Evolutionary conservation across 1,140 invertebrate species (phyloP).

Genomic region (Triops cancriformis): DNA sequence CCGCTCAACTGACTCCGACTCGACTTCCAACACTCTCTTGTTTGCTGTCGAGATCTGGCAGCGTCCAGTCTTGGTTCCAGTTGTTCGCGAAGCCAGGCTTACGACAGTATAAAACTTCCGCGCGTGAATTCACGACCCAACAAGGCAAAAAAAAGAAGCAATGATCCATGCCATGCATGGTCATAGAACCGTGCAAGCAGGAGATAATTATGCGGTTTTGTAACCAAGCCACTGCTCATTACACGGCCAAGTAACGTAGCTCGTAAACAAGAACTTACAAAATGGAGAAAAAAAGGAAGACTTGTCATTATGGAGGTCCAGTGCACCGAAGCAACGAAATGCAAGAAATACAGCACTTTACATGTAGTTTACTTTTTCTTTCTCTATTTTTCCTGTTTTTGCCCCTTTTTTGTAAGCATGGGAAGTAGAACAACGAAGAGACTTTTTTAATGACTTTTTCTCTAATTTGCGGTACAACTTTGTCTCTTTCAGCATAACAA

Average conservation of each 20-base stretch:
- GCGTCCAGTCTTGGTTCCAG: neutral
- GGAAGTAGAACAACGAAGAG: too few species aligned
- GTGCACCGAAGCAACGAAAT: too few species aligned
- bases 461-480: too few species aligned
- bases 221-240: slow-evolving; percentile 6
- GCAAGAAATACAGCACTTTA: too few species aligned
- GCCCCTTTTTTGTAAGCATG: too few species aligned
- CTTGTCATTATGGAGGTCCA: too few species aligned
- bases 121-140: neutral
- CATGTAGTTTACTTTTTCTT: too few species aligned
- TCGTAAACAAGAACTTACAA: neutral
- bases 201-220: slow-evolving; percentile 6
- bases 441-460: too few species aligned
- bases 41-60: neutral
- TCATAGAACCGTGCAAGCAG: neutral
- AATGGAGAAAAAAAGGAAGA: neutral
- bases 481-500: too few species aligned
- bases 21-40: neutral
- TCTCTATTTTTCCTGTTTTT: too few species aligned
- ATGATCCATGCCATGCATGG: neutral
- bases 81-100: neutral
- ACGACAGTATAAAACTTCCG: neutral
- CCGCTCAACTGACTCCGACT: neutral
- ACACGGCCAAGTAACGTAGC: slow-evolving; percentile 8
- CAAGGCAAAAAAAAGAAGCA: neutral